Base-by-base conservation (phyloP, 1,140 invertebrate genomes). In the Lordiphosa clarofinis region DNA sequence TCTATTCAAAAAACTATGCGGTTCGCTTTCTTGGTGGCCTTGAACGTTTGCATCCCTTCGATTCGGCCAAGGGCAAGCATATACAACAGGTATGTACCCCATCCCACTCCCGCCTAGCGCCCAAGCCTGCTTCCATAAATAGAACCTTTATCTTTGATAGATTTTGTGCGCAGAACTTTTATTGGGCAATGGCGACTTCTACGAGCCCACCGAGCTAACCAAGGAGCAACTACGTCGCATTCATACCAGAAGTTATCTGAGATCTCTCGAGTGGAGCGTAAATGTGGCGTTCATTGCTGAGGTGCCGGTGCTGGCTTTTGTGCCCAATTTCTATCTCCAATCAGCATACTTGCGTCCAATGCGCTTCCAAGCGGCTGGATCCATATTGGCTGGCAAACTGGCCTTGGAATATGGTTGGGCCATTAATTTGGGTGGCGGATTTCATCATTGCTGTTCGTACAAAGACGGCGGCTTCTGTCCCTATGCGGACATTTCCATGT, bases 391-490 rank as follows among this genome's bases (percentile, higher is more conserved):
- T 33, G 95, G 94, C 1, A 94, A 94, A 86, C 75, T 97, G 52
- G 95, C 96, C 1, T 43, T 96, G 33, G 93, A 96, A 60, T 84
- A 93, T 40, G 95, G 95, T 1, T 97, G 95, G 95, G 93, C 95
- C 0, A 95, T 97, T 35, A 97, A 97, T 88, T 91, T 97, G n/a
- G 96, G 96, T 4, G 96, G 96, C 33, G 96, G 96, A 3, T 96
- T 96, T 87, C 94, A 96, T 89, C 96, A 97, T 86, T 96, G 95
- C 87, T 93, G 92, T 56, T 90, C 91, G 3, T 89, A 92, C 33
- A 90, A 90, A 59, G 95, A 95, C 2, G 95, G 94, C 4, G 96
- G 96, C 3, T 97, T 97, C 89, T 97, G 96, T 90, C 92, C 94
- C 1, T 97, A 97, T 89, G 96, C 96, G 6, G 96, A 97, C 88